phyloP scores from a whole-genome alignment of 2,113 vertebrate species.

The Onychostruthus taczanowskii region DNA sequence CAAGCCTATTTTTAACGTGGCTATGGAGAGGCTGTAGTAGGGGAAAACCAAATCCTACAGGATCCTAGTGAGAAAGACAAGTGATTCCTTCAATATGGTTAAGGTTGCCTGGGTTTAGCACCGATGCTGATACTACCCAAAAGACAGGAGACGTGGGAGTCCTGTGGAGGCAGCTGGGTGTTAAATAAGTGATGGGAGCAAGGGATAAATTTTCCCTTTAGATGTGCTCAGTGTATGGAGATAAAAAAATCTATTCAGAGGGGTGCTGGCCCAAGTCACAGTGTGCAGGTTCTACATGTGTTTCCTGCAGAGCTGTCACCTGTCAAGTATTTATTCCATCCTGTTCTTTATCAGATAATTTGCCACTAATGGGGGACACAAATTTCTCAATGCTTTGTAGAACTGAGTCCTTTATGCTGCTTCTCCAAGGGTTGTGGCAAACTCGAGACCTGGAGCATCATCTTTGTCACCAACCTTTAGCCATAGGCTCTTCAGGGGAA shows the following conservation, averaged over 20 bases:
- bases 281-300: background rate
- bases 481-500: background rate
- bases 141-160: background rate
- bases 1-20: constrained; percentile 66
- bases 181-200: background rate
- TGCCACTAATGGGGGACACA: background rate
- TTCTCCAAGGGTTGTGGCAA: background rate
- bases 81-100: constrained; percentile 57
- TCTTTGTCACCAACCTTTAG: background rate
- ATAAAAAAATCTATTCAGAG: background rate
- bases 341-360: background rate
- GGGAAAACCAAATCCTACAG: constrained; percentile 50
- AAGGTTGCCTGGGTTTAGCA: background rate
- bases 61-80: constrained; percentile 59
- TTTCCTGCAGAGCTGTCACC: background rate
- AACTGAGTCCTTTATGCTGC: background rate
- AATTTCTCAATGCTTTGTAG: background rate
- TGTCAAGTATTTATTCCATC: background rate
- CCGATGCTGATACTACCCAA: background rate
- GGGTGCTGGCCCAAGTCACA: background rate
- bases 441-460: background rate
- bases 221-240: background rate
- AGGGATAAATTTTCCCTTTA: background rate
- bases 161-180: background rate
- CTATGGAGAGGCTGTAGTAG: constrained; percentile 52